Evolutionary conservation across 2,797 vertebrate species (phyloP).

Genomic region (Melanogrammus aeglefinus): DNA sequence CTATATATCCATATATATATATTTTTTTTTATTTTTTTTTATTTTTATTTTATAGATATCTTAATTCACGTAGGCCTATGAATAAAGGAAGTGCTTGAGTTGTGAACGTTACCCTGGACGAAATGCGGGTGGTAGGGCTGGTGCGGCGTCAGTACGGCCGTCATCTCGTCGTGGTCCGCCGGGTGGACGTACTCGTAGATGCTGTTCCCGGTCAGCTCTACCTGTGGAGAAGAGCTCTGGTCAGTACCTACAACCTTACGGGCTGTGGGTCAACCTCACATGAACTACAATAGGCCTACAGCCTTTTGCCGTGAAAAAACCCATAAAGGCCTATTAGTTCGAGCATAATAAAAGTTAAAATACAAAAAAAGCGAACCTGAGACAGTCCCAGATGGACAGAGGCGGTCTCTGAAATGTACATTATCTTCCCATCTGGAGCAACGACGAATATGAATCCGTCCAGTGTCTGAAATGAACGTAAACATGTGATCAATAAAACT

Average conservation of each 20-base stretch:
- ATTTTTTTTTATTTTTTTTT: no score
- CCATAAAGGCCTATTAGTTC: no score
- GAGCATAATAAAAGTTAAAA: background rate
- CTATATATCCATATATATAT: no score
- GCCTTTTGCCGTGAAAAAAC: slow-evolving; percentile 15
- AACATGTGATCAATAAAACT: background rate
- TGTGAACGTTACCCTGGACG: slow-evolving; percentile 80
- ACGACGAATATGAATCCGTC: slow-evolving; percentile 98
- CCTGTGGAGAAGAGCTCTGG: slow-evolving; percentile 75
- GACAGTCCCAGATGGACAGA: slow-evolving; percentile 96
- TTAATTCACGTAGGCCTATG: no score
- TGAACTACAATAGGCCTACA: no score
- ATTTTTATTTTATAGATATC: no score
- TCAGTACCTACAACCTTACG: no score
- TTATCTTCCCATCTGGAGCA: slow-evolving; percentile 96
- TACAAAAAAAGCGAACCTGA: slow-evolving; percentile 77
- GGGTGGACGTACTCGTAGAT: slow-evolving; percentile 98
- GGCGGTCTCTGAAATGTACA: slow-evolving; percentile 98
- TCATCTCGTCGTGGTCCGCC: slow-evolving; percentile 96
- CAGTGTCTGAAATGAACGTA: slow-evolving; percentile 80
- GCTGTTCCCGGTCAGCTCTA: slow-evolving; percentile 97
- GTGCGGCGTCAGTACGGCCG: slow-evolving; percentile 91
- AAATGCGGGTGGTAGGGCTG: slow-evolving; percentile 97
- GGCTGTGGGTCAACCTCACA: no score
- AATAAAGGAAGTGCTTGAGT: no score